A percentile compares a stretch with the other conserved stretches of the same genome.
phyloP scores from a whole-genome alignment of 2,888 invertebrate genomes.

The Drosophila putrida region DNA sequence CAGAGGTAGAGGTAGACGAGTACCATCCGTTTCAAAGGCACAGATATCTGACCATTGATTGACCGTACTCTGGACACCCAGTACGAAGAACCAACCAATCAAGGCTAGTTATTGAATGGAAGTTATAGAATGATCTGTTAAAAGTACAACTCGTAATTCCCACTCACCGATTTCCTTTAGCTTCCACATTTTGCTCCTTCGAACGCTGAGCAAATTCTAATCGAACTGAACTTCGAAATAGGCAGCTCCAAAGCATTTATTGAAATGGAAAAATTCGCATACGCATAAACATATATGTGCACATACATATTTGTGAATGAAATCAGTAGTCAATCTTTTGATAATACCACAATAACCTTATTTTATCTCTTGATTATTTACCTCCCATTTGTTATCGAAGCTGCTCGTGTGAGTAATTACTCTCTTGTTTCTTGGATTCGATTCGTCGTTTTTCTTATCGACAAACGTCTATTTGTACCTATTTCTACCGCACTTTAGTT shows the following conservation, averaged over 20 bases:
- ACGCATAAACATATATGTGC: neutral
- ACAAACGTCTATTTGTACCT: neutral
- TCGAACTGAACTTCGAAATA: conserved; percentile 31
- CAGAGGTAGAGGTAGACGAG: conserved; percentile 55
- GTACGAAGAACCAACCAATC: conserved; percentile 22
- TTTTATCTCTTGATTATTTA: conserved; percentile 66
- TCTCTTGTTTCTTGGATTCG: conserved; percentile 54
- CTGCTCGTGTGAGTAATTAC: conserved; percentile 53
- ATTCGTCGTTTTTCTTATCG: conserved; percentile 33
- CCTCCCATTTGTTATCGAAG: conserved; percentile 4
- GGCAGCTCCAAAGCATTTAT: conserved; percentile 52
- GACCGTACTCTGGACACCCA: conserved; percentile 10
- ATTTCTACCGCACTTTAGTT: conserved; percentile 12
- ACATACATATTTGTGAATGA: conserved; percentile 20
- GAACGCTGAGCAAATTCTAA: conserved; percentile 22
- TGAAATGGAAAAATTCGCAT: conserved; percentile 31
- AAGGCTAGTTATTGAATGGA: conserved; percentile 10
- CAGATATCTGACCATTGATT: conserved; percentile 58
- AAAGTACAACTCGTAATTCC: neutral
- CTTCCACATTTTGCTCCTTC: conserved; percentile 29
- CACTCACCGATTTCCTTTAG: conserved; percentile 38
- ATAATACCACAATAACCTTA: conserved; percentile 66
- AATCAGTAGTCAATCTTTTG: conserved; percentile 72
- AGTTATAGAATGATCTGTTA: neutral
- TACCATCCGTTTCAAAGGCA: conserved; percentile 61